phyloP scores from a whole-genome alignment of 2,113 vertebrate species.

The Polypterus bichir region DNA sequence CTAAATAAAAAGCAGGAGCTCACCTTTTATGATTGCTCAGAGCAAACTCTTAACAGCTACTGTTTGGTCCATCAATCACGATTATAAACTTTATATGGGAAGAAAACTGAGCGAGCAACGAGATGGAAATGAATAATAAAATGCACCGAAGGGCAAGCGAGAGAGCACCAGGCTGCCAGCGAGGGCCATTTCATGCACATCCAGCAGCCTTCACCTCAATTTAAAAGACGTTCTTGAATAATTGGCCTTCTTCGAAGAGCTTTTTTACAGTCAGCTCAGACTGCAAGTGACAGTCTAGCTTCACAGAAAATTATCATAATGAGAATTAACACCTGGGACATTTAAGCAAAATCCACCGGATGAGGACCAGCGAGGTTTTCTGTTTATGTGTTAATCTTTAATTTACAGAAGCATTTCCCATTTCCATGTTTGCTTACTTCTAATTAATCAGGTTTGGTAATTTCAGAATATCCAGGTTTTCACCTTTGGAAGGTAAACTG shows the following conservation, averaged over 20 bases:
- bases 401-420: no score
- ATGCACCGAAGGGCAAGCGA: slow-evolving; percentile 3
- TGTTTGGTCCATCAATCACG: slow-evolving; percentile 11
- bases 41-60: background rate
- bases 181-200: slow-evolving; percentile 2
- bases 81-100: background rate
- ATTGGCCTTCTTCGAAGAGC: slow-evolving; percentile 18
- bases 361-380: no score
- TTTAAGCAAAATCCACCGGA: slow-evolving; percentile 19
- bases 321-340: slow-evolving; percentile 25
- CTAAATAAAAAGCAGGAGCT: no score
- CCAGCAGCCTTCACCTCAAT: background rate
- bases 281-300: slow-evolving; percentile 23
- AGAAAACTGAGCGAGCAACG: background rate
- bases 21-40: background rate
- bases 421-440: no score
- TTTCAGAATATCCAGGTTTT: no score
- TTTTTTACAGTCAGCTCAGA: slow-evolving; percentile 32
- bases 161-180: slow-evolving; percentile 5
- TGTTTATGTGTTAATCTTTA: no score
- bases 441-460: no score
- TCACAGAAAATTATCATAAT: slow-evolving; percentile 35
- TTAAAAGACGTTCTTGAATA: background rate
- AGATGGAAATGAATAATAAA: background rate
- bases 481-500: no score